Conservation (phyloP, 2,113 vertebrate genomes). For the Ictalurus furcatus region DNA sequence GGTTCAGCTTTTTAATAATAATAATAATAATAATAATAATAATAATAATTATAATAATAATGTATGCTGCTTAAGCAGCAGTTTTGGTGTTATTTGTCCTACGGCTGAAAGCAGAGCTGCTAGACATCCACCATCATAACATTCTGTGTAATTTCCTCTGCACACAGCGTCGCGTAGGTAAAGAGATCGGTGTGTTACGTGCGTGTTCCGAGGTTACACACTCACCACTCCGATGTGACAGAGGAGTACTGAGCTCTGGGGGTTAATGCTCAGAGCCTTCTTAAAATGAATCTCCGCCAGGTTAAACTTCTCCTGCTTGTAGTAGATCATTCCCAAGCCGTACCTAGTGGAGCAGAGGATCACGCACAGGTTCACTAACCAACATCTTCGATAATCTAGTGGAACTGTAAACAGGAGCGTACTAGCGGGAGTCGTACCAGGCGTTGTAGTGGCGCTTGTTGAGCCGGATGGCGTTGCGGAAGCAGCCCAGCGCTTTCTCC, state of each 20-base stretch:
- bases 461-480: slow-evolving; percentile 94
- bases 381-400: too few species aligned
- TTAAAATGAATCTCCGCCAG: slow-evolving; percentile 99
- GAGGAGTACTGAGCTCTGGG: slow-evolving; percentile 96
- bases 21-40: too few species aligned
- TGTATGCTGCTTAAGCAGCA: too few species aligned
- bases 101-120: too few species aligned
- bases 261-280: slow-evolving; percentile 97
- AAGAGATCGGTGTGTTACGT: background rate
- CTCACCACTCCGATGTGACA: slow-evolving; percentile 98
- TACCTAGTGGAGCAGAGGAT: slow-evolving; percentile 79
- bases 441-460: slow-evolving; percentile 96
- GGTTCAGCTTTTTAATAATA: too few species aligned
- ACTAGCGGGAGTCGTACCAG: slow-evolving; percentile 70
- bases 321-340: slow-evolving; percentile 98
- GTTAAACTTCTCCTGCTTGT: slow-evolving; percentile 98
- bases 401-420: background rate
- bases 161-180: background rate
- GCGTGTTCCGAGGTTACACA: slow-evolving; percentile 36
- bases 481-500: slow-evolving; percentile 94
- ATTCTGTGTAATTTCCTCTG: too few species aligned
- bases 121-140: too few species aligned
- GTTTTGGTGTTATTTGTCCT: too few species aligned
- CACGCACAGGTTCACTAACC: background rate
- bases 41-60: too few species aligned